Evolutionary conservation across 2,888 invertebrate species (phyloP).

Genomic region (Nebria salina): DNA sequence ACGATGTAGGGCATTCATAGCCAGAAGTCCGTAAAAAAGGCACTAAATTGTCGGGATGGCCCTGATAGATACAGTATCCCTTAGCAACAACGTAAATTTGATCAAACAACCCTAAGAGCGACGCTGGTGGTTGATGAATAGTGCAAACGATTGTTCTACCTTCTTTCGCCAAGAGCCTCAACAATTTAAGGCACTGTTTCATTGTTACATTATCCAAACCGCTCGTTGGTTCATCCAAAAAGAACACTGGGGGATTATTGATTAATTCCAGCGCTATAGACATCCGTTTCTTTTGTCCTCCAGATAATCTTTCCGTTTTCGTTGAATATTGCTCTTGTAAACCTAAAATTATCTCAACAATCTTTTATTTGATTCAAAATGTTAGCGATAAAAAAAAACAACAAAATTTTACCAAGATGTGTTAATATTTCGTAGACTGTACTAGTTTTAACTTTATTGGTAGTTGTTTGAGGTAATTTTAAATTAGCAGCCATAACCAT

Average conservation of each 20-base stretch:
- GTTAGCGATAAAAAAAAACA: background rate
- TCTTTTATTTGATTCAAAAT: background rate
- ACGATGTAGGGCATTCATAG: constrained; percentile 71
- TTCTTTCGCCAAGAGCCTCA: constrained; percentile 69
- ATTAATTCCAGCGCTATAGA: constrained; percentile 85
- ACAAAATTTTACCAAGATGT: background rate
- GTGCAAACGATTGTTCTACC: constrained; percentile 77
- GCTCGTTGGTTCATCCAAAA: constrained; percentile 84
- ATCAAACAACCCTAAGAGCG: constrained; percentile 71
- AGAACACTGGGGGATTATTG: constrained; percentile 85
- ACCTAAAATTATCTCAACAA: constrained; percentile 3
- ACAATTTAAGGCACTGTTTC: constrained; percentile 69
- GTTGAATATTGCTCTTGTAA: constrained; percentile 16
- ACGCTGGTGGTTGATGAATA: constrained; percentile 76
- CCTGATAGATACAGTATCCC: constrained; percentile 76
- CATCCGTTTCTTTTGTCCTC: constrained; percentile 82
- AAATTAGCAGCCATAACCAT: constrained; percentile 77
- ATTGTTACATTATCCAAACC: constrained; percentile 75
- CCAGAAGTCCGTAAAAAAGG: constrained; percentile 79
- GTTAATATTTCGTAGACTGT: constrained; percentile 63
- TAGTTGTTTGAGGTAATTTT: constrained; percentile 69
- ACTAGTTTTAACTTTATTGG: constrained; percentile 62
- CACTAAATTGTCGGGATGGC: constrained; percentile 75
- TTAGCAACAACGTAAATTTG: constrained; percentile 64
- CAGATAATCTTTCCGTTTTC: constrained; percentile 70